phyloP scores from a whole-genome alignment of 2,888 invertebrate species.

The Amitus sp. region DNA sequence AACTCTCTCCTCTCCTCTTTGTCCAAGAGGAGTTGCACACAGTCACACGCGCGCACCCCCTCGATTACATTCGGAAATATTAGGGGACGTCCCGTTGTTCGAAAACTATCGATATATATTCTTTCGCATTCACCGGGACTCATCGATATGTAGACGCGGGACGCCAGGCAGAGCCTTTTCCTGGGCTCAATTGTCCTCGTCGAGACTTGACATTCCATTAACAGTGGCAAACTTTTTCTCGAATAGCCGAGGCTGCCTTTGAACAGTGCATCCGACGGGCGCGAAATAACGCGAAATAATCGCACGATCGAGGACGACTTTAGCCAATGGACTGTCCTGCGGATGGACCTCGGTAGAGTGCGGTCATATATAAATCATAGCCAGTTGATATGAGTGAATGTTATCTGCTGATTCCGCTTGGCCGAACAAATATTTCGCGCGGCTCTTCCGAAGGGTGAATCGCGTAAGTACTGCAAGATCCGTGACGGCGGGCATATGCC shows the following conservation, averaged over 20 bases:
- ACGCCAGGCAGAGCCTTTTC: slow-evolving; percentile 42
- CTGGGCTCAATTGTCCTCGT: slow-evolving; percentile 22
- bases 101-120: slow-evolving; percentile 65
- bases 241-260: not conserved
- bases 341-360: slow-evolving; percentile 56
- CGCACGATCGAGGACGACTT: slow-evolving; percentile 32
- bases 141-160: slow-evolving; percentile 35
- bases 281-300: not conserved
- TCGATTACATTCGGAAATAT: slow-evolving; percentile 67
- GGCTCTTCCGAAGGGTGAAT: slow-evolving; percentile 18
- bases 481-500: slow-evolving; percentile 58
- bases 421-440: slow-evolving; percentile 55
- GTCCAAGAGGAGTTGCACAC: slow-evolving; percentile 47
- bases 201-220: slow-evolving; percentile 23
- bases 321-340: slow-evolving; percentile 54
- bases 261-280: not conserved
- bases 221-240: slow-evolving; percentile 3
- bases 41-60: too few species aligned
- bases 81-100: slow-evolving; percentile 65
- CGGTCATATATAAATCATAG: slow-evolving; percentile 59
- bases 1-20: slow-evolving; percentile 29
- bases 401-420: slow-evolving; percentile 63
- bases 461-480: slow-evolving; percentile 5
- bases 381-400: slow-evolving; percentile 53
- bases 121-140: slow-evolving; percentile 46